A percentile compares a stretch with the other conserved stretches of the same genome.
Evolutionary conservation across 2,888 invertebrate species (phyloP).

Genomic region (Glyphotaelius pellucidus): DNA sequence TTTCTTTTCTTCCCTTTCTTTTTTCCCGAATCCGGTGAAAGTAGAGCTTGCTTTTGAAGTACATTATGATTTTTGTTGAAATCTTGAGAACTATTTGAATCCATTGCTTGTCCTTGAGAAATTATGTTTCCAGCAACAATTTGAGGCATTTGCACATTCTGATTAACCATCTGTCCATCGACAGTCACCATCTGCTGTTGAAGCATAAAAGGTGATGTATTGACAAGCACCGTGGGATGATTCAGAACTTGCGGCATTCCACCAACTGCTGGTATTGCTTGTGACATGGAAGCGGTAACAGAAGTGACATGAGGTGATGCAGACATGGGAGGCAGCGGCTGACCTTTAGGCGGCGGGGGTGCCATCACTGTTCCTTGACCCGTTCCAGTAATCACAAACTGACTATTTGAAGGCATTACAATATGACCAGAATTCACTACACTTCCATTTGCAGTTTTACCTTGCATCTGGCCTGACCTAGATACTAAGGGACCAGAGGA

Average conservation of each 20-base stretch:
- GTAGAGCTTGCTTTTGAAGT: constrained; percentile 70
- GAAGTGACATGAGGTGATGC: constrained; percentile 81
- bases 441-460: constrained; percentile 69
- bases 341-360: constrained; percentile 80
- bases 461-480: constrained; percentile 68
- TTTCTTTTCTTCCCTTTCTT: constrained; percentile 86
- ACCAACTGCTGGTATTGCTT: constrained; percentile 81
- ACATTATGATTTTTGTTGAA: constrained; percentile 77
- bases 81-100: constrained; percentile 76
- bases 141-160: constrained; percentile 84
- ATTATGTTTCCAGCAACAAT: constrained; percentile 82
- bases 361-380: constrained; percentile 79
- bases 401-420: constrained; percentile 86
- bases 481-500: constrained; percentile 68
- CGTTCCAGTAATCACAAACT: constrained; percentile 82
- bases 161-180: constrained; percentile 84
- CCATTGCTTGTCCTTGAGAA: constrained; percentile 76
- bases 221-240: constrained; percentile 88
- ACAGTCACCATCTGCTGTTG: constrained; percentile 88
- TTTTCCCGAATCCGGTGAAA: constrained; percentile 84
- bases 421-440: constrained; percentile 82
- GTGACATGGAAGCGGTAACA: constrained; percentile 81
- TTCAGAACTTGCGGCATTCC: constrained; percentile 83
- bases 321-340: constrained; percentile 79
- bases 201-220: constrained; percentile 87